These are phyloP conservation scores for Podarcis cretensis DNA, from an alignment of 2,113 vertebrate genomes.

Conservation along the genomic window DNA sequence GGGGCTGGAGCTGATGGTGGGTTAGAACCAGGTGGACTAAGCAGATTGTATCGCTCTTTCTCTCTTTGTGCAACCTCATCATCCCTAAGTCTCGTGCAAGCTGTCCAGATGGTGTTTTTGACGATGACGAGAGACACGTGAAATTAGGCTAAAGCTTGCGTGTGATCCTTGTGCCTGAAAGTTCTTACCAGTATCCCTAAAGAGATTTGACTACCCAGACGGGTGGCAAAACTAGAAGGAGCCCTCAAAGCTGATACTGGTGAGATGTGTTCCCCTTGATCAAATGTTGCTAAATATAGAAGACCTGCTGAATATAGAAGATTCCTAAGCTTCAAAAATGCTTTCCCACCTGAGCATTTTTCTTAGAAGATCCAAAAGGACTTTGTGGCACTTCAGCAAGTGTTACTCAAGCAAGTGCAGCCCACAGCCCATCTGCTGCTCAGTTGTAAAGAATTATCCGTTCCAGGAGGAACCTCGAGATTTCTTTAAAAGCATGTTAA, in stretches of 20 bases:
- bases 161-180: no score
- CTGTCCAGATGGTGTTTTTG: no score
- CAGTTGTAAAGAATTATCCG: slow-evolving; percentile 37
- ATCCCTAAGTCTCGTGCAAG: no score
- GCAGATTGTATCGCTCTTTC: no score
- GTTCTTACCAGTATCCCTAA: no score
- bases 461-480: slow-evolving; percentile 39
- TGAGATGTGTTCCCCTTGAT: background rate
- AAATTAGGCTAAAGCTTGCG: no score
- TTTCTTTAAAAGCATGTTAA: slow-evolving; percentile 38
- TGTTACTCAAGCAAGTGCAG: slow-evolving; percentile 35
- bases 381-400: slow-evolving; percentile 36
- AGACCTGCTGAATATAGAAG: background rate
- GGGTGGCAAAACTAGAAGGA: background rate
- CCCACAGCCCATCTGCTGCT: slow-evolving; percentile 47
- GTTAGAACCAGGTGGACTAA: no score
- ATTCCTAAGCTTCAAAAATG: background rate
- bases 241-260: background rate
- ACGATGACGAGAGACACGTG: no score
- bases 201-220: no score
- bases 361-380: slow-evolving; percentile 43
- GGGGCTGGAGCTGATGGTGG: no score
- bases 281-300: background rate
- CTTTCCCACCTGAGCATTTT: slow-evolving; percentile 36
- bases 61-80: no score